phyloP scores from a whole-genome alignment of 2,888 invertebrate species.

The Phanerotoma sp. region DNA sequence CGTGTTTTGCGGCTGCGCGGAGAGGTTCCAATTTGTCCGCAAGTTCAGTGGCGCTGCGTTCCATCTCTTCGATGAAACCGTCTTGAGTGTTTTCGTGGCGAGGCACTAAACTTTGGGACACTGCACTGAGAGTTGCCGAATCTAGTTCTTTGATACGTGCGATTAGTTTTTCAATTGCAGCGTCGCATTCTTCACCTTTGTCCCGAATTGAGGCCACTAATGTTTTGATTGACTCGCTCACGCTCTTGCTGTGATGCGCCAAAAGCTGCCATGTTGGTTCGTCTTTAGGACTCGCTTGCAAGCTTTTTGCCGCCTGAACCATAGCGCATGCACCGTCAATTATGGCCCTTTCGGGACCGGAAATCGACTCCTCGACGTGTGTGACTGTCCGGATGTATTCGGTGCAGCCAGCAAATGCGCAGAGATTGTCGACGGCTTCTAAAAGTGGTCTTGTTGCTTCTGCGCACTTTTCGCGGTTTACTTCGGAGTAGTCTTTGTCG shows the following conservation, averaged over 20 bases:
- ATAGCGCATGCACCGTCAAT: constrained; percentile 87
- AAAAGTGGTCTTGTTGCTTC: constrained; percentile 81
- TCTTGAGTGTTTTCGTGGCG: constrained; percentile 71
- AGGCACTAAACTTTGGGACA: constrained; percentile 75
- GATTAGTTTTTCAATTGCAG: constrained; percentile 76
- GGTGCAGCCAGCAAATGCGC: constrained; percentile 72
- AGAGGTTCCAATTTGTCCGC: constrained; percentile 84
- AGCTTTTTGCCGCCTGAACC: constrained; percentile 85
- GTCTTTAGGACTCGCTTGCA: constrained; percentile 88
- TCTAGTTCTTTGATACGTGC: constrained; percentile 80
- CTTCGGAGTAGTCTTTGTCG: constrained; percentile 81
- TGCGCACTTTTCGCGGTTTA: constrained; percentile 72
- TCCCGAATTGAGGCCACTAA: constrained; percentile 92
- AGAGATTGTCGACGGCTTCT: constrained; percentile 88
- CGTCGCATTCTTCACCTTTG: constrained; percentile 89
- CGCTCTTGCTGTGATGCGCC: constrained; percentile 90
- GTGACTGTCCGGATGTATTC: constrained; percentile 9
- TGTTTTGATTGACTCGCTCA: constrained; percentile 94
- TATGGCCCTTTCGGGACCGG: constrained; percentile 75
- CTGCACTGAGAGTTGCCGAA: constrained; percentile 82
- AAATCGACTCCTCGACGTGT: constrained; percentile 74
- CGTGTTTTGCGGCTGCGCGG: constrained; percentile 79
- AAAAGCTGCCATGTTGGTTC: constrained; percentile 93
- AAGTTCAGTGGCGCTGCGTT: constrained; percentile 78
- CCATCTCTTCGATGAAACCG: constrained; percentile 77